These are phyloP conservation scores for Hoplostethus atlanticus DNA, from an alignment of 2,797 vertebrate genomes.

Conservation along the genomic window DNA sequence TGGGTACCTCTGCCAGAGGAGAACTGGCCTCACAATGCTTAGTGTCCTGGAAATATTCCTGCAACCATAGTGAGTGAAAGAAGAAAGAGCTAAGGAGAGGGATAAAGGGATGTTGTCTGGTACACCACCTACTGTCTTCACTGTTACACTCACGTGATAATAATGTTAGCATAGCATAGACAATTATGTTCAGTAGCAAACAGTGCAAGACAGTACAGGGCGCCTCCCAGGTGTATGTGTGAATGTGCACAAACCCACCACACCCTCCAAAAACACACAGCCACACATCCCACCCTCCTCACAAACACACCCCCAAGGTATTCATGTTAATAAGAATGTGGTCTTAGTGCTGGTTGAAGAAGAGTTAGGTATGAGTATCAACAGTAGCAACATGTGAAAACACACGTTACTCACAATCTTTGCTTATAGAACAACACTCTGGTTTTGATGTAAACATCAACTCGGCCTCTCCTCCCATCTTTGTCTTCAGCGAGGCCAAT, in stretches of 20 bases:
- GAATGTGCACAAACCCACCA: background rate
- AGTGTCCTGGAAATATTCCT: background rate
- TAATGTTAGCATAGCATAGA: constrained; percentile 12
- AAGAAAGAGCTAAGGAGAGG: background rate
- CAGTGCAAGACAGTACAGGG: background rate
- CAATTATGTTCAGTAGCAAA: background rate
- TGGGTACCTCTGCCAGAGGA: background rate
- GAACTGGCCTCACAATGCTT: background rate
- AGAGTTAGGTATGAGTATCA: background rate
- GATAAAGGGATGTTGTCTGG: background rate
- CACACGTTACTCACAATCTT: background rate
- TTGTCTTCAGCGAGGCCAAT: background rate
- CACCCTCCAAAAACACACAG: background rate
- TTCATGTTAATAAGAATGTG: background rate
- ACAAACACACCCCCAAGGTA: background rate
- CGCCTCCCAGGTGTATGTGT: background rate
- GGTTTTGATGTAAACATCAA: background rate
- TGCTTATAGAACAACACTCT: background rate
- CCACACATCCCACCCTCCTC: background rate
- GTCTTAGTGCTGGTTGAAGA: background rate
- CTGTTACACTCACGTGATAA: constrained; percentile 16
- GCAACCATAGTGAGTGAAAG: background rate
- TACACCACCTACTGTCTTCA: constrained; percentile 15
- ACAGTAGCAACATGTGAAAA: background rate
- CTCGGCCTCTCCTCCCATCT: background rate